Conservation (phyloP, 2,888 invertebrate genomes). For the Ceraclea dissimilis region DNA sequence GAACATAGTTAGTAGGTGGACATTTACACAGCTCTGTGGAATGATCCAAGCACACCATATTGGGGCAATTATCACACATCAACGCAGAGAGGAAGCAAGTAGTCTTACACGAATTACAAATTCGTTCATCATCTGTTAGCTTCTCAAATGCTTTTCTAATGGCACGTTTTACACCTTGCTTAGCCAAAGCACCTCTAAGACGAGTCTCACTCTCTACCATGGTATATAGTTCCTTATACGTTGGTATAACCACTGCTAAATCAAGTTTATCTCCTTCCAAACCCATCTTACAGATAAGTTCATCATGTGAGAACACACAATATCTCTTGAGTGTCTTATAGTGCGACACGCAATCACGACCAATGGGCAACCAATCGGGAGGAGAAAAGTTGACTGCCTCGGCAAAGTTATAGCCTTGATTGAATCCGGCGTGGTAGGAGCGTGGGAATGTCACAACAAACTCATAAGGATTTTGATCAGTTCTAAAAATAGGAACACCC, state of each 20-base stretch:
- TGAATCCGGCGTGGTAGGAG: conserved; percentile 75
- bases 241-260: conserved; percentile 57
- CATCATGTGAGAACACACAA: conserved; percentile 77
- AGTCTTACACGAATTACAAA: conserved; percentile 66
- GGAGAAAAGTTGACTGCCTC: conserved; percentile 82
- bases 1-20: conserved; percentile 40
- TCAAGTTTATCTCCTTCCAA: conserved; percentile 57
- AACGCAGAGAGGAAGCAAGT: conserved; percentile 70
- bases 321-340: conserved; percentile 62
- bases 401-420: conserved; percentile 76
- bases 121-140: conserved; percentile 63
- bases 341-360: conserved; percentile 61
- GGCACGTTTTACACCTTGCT: conserved; percentile 50
- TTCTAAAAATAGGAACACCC: conserved; percentile 53
- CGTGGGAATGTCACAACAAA: conserved; percentile 74
- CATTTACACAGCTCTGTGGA: conserved; percentile 54
- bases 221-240: conserved; percentile 57
- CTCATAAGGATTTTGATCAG: conserved; percentile 70
- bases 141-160: conserved; percentile 61
- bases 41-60: conserved; percentile 62
- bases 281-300: conserved; percentile 70
- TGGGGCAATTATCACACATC: conserved; percentile 50
- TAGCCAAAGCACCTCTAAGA: conserved; percentile 36
- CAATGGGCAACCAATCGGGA: conserved; percentile 68
- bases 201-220: conserved; percentile 50